Evolutionary conservation across 2,113 vertebrate genomes (phyloP).

Genomic region (Ranitomeya imitator): DNA sequence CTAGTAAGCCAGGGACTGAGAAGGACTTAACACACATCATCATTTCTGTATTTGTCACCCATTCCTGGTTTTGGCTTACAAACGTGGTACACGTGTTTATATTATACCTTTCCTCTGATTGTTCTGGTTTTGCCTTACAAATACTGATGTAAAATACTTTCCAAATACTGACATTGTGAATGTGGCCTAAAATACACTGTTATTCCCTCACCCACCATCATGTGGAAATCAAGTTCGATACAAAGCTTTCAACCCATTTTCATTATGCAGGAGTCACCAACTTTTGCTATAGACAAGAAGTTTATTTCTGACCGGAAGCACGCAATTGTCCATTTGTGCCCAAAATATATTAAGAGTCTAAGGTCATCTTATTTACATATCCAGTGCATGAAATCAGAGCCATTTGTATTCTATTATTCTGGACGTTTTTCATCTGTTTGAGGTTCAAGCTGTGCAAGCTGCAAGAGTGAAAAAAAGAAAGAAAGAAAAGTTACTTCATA

Average conservation of each 20-base stretch:
- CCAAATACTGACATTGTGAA: no score
- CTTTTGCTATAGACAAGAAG: not conserved
- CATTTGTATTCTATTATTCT: conserved; percentile 77
- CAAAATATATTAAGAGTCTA: conserved; percentile 59
- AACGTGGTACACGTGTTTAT: no score
- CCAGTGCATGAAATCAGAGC: conserved; percentile 61
- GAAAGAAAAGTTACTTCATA: not conserved
- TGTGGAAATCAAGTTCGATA: not conserved
- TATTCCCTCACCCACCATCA: not conserved
- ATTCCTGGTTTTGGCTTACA: no score
- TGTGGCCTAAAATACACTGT: no score
- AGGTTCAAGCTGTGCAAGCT: conserved; percentile 89
- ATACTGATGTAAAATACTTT: no score
- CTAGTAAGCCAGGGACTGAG: no score
- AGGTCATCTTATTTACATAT: conserved; percentile 20
- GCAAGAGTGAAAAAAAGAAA: conserved; percentile 64
- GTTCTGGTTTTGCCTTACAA: no score
- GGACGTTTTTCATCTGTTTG: conserved; percentile 76
- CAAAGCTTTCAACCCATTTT: not conserved
- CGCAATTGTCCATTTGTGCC: conserved; percentile 51
- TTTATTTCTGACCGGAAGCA: conserved; percentile 6
- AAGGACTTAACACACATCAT: no score
- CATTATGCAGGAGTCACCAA: not conserved
- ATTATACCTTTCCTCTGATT: no score
- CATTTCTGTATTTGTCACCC: no score